These are phyloP conservation scores for Automeris io DNA, from an alignment of 2,888 invertebrate species.

Conservation along the genomic window DNA sequence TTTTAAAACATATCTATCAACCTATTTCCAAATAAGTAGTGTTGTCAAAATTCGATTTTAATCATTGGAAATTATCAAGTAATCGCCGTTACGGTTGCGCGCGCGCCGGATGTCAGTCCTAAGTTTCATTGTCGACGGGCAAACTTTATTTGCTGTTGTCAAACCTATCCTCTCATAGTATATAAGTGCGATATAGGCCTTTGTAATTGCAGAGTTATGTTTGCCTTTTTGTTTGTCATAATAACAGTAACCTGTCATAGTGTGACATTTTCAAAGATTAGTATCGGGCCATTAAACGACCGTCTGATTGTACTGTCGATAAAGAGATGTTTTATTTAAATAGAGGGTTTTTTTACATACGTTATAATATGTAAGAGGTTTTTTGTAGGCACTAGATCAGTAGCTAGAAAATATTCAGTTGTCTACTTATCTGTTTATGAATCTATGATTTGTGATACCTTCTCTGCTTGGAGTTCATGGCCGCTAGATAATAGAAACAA, in stretches of 20 bases:
- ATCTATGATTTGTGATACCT: not conserved
- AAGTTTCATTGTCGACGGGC: slow-evolving; percentile 30
- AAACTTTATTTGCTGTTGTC: slow-evolving; percentile 9
- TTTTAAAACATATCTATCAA: slow-evolving; percentile 17
- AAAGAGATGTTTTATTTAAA: slow-evolving; percentile 57
- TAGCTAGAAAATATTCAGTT: not conserved
- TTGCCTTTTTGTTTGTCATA: slow-evolving; percentile 43
- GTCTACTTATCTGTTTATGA: not conserved
- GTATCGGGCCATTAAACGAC: slow-evolving; percentile 59
- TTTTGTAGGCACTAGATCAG: slow-evolving; percentile 13
- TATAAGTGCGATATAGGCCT: slow-evolving; percentile 6
- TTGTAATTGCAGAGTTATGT: slow-evolving; percentile 7
- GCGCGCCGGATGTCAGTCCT: slow-evolving; percentile 65
- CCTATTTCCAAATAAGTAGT: slow-evolving; percentile 45
- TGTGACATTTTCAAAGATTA: slow-evolving; percentile 65
- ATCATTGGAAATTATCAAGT: slow-evolving; percentile 71
- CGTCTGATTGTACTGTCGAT: slow-evolving; percentile 56
- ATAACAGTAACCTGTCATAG: slow-evolving; percentile 70
- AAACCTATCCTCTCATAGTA: not conserved
- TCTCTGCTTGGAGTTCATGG: too few relatives aligned
- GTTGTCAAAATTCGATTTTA: slow-evolving; percentile 66
- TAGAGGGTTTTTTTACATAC: slow-evolving; percentile 28
- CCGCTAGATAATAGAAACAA: too few relatives aligned
- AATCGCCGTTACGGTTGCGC: slow-evolving; percentile 69
- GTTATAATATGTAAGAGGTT: slow-evolving; percentile 22